These are phyloP conservation scores for Chaetorhynchus papuensis DNA, from an alignment of 2,113 vertebrate genomes.

Conservation along the genomic window DNA sequence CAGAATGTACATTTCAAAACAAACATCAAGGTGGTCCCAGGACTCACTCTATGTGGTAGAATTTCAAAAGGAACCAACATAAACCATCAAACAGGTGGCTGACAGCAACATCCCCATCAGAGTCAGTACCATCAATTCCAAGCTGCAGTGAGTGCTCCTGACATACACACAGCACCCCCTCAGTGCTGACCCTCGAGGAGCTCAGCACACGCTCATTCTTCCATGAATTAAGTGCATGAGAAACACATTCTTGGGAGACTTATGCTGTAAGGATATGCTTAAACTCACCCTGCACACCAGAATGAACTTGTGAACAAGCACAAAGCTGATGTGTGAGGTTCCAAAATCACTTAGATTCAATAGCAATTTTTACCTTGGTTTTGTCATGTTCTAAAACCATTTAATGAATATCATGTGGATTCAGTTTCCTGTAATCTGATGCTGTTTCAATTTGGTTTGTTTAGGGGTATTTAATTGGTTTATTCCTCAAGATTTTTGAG, in stretches of 20 bases:
- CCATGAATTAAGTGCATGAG: neutral
- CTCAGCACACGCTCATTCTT: neutral
- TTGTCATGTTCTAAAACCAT: neutral
- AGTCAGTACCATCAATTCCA: neutral
- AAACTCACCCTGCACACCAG: neutral
- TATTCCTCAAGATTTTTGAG: neutral
- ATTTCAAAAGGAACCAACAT: neutral
- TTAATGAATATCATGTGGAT: neutral
- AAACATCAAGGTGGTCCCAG: neutral
- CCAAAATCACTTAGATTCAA: neutral
- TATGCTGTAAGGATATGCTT: neutral
- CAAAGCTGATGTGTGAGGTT: neutral
- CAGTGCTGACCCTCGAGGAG: neutral
- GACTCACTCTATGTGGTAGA: neutral
- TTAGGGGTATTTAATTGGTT: neutral
- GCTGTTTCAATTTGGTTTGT: neutral
- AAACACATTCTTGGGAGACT: neutral
- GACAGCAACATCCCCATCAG: neutral
- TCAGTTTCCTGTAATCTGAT: neutral
- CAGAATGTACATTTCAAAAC: neutral
- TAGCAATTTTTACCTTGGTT: neutral
- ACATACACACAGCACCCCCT: neutral
- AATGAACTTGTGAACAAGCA: neutral
- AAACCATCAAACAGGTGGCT: neutral
- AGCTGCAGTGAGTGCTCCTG: neutral